Percentiles rank a stretch among this genome's conserved stretches.
Evolutionary conservation across 1,140 invertebrate genomes (phyloP).

Genomic region (Trichonephila clavipes): DNA sequence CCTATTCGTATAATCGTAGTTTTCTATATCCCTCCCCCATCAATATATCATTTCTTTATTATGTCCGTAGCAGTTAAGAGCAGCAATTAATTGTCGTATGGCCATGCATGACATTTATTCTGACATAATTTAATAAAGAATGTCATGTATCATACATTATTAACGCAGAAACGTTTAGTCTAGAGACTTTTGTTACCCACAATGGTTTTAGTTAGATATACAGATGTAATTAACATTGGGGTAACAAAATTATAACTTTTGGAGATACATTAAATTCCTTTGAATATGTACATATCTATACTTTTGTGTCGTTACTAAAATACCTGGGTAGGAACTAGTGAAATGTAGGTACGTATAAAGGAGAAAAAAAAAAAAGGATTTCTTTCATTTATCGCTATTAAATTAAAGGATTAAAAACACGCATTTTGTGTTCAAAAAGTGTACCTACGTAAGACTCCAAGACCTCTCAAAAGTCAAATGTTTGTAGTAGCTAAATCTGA

Average conservation of each 20-base stretch:
- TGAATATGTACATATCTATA: too few species aligned
- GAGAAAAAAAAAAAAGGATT: too few species aligned
- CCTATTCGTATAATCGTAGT: neutral
- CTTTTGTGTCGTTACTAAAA: too few species aligned
- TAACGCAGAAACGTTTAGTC: neutral
- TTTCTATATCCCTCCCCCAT: neutral
- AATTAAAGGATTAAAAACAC: too few species aligned
- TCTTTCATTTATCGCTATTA: too few species aligned
- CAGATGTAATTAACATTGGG: neutral
- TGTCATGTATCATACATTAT: neutral
- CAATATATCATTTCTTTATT: neutral
- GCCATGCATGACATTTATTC: neutral
- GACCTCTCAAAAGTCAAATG: too few species aligned
- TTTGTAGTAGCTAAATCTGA: too few species aligned
- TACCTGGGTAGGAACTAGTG: too few species aligned
- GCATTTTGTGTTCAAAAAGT: too few species aligned
- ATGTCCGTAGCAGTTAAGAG: neutral
- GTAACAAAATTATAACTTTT: neutral
- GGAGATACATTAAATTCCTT: too few species aligned
- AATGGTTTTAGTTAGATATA: neutral
- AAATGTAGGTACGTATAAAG: too few species aligned
- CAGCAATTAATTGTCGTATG: neutral
- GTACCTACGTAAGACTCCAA: too few species aligned
- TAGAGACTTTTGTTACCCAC: neutral
- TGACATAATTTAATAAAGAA: neutral